Conservation (phyloP, 2,888 invertebrate genomes). For the Amblyjoppa fuscipennis region DNA sequence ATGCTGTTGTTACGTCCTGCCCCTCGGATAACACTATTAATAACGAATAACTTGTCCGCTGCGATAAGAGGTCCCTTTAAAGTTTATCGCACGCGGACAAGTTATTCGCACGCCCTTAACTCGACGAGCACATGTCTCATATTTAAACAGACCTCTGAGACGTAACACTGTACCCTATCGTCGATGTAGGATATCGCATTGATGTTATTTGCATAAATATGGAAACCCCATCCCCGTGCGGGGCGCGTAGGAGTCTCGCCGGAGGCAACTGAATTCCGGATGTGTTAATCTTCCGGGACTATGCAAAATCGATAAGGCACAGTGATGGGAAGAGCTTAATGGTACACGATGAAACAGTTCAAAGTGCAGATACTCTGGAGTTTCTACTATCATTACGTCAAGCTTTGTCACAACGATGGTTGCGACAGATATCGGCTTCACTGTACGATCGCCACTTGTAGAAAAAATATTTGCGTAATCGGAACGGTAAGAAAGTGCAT, state of each 20-base stretch:
- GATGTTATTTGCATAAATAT: conserved; percentile 68
- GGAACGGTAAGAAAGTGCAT: not conserved
- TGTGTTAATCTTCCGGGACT: conserved; percentile 42
- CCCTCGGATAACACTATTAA: too few species aligned
- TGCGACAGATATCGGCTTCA: not conserved
- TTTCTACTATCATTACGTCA: not conserved
- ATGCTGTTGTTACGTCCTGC: not conserved
- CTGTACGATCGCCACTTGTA: not conserved
- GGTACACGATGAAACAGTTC: not conserved
- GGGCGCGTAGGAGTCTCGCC: conserved; percentile 44
- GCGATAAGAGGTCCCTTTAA: too few species aligned
- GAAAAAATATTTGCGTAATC: not conserved
- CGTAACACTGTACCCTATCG: not conserved
- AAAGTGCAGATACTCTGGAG: not conserved
- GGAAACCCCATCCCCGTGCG: conserved; percentile 37
- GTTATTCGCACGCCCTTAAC: too few species aligned
- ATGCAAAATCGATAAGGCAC: conserved; percentile 63
- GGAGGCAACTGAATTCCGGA: conserved; percentile 38
- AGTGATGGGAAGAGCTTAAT: conserved; percentile 2
- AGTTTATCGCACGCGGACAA: too few species aligned
- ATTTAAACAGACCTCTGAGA: too few species aligned
- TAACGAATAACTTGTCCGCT: too few species aligned
- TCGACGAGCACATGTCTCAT: too few species aligned
- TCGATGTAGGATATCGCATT: conserved; percentile 37
- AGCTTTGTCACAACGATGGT: not conserved